Conservation (phyloP, 2,888 invertebrate genomes). For the Fissipunctia ypsillon region DNA sequence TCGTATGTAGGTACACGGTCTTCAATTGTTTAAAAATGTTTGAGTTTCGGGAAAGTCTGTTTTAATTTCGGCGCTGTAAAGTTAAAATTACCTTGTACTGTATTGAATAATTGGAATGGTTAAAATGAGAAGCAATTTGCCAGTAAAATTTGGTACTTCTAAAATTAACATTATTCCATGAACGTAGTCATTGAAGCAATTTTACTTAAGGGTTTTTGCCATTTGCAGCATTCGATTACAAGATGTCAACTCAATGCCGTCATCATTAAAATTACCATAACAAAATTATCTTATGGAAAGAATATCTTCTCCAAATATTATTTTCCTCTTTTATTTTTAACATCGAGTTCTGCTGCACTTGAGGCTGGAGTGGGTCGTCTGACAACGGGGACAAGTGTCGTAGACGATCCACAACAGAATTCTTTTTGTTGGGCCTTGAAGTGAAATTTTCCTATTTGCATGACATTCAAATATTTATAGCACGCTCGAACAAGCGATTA, state of each 20-base stretch:
- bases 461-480: slow-evolving; percentile 66
- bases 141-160: background rate
- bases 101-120: slow-evolving; percentile 11
- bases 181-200: background rate
- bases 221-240: background rate
- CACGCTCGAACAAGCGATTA: slow-evolving; percentile 49
- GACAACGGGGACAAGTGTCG: slow-evolving; percentile 76
- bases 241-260: slow-evolving; percentile 14
- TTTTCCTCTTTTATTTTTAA: slow-evolving; percentile 69
- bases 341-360: slow-evolving; percentile 69
- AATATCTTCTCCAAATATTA: slow-evolving; percentile 68
- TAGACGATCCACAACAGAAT: slow-evolving; percentile 70
- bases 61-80: background rate
- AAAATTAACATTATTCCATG: background rate
- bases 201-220: background rate
- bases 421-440: slow-evolving; percentile 66
- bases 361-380: slow-evolving; percentile 67
- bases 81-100: slow-evolving; percentile 1
- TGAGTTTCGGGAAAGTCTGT: background rate
- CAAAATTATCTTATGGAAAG: slow-evolving; percentile 12
- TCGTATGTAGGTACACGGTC: background rate
- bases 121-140: slow-evolving; percentile 17
- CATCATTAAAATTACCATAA: slow-evolving; percentile 23
- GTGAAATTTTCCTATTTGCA: slow-evolving; percentile 66
- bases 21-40: slow-evolving; percentile 1